A percentile compares a stretch with the other conserved stretches of the same genome.
These are phyloP conservation scores for Tetramorium simillimum DNA, from an alignment of 1,140 invertebrate species.

Conservation along the genomic window DNA sequence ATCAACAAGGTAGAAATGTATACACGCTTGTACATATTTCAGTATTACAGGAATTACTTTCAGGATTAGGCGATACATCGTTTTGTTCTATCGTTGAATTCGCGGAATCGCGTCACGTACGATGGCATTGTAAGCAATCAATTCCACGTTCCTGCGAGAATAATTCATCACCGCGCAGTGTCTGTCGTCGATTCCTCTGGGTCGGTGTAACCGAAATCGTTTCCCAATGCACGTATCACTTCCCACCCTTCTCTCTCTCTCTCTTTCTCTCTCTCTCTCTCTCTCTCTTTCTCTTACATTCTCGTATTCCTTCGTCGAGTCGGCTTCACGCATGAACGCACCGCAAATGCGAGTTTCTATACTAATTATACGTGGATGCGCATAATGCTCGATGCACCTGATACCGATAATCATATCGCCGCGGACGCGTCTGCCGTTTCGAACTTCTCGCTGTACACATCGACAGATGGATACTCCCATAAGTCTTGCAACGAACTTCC, in stretches of 20 bases:
- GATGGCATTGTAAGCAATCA: slow-evolving; percentile 53
- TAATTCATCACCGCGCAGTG: slow-evolving; percentile 49
- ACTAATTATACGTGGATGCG: slow-evolving; percentile 51
- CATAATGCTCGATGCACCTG: slow-evolving; percentile 44
- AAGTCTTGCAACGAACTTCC: slow-evolving; percentile 43
- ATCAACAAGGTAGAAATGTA: background rate
- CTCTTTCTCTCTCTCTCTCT: background rate
- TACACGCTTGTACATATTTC: slow-evolving; percentile 7
- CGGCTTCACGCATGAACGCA: slow-evolving; percentile 34
- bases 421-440: slow-evolving; percentile 28
- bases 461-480: background rate
- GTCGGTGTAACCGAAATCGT: slow-evolving; percentile 47
- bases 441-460: background rate
- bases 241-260: too few species aligned
- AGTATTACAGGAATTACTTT: slow-evolving; percentile 21
- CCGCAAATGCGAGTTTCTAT: slow-evolving; percentile 37
- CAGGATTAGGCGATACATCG: slow-evolving; percentile 45
- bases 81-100: slow-evolving; percentile 13
- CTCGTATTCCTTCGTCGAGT: background rate
- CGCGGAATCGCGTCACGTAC: slow-evolving; percentile 51
- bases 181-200: slow-evolving; percentile 50
- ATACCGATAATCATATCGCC: slow-evolving; percentile 45
- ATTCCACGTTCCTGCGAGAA: slow-evolving; percentile 58
- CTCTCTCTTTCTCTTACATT: background rate
- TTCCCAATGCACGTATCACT: slow-evolving; percentile 48